These are phyloP conservation scores for Chelmon rostratus DNA, from an alignment of 2,797 vertebrate genomes.

Conservation along the genomic window DNA sequence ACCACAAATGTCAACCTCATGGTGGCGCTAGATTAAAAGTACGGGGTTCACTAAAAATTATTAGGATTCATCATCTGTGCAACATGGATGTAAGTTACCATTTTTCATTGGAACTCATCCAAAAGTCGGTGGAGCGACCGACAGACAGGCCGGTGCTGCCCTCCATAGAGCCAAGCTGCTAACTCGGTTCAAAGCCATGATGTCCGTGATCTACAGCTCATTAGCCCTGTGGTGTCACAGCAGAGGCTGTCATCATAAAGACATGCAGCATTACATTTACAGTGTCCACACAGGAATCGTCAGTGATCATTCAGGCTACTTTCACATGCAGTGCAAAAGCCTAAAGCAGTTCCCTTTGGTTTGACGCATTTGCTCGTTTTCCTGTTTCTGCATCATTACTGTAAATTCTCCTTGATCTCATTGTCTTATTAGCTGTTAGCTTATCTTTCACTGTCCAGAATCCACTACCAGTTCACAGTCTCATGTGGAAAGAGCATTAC, in stretches of 20 bases:
- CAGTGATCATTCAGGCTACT: neutral
- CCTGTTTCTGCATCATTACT: neutral
- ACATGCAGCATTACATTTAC: neutral
- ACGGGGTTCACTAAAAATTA: neutral
- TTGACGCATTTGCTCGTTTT: neutral
- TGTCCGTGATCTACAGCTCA: neutral
- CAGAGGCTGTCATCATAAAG: neutral
- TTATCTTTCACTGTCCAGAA: neutral
- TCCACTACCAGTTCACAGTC: slow-evolving; percentile 5
- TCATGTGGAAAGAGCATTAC: slow-evolving; percentile 16
- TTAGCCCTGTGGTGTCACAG: neutral
- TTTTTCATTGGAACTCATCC: neutral
- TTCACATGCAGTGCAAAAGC: neutral
- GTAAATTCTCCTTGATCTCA: slow-evolving; percentile 4
- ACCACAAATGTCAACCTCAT: neutral
- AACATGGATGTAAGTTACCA: neutral
- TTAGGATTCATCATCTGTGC: neutral
- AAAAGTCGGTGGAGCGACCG: neutral
- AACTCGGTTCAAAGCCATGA: neutral
- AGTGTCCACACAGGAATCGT: no score
- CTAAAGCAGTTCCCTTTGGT: neutral
- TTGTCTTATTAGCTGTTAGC: neutral
- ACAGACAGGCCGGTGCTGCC: neutral
- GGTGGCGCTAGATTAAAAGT: neutral
- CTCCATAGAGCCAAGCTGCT: no score